These are phyloP conservation scores for Paedocypris sp. DNA, from an alignment of 2,113 vertebrate species.

Conservation along the genomic window DNA sequence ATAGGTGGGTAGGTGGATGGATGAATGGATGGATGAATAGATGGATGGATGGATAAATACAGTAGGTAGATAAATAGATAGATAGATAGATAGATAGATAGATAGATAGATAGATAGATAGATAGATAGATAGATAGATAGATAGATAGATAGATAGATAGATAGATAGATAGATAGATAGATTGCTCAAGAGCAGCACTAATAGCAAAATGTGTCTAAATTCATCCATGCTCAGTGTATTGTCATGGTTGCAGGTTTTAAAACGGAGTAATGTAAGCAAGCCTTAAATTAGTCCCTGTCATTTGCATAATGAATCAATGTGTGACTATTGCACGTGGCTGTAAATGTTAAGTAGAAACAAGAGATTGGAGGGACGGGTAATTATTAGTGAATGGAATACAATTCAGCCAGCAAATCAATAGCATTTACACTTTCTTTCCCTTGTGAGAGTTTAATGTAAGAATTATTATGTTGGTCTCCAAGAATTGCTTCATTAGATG, in stretches of 20 bases:
- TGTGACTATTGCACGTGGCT: slow-evolving; percentile 49
- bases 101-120: no score
- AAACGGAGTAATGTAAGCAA: slow-evolving; percentile 57
- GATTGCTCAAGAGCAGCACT: background rate
- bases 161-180: no score
- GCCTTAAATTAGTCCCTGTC: slow-evolving; percentile 49
- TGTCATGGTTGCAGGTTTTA: slow-evolving; percentile 52
- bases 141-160: no score
- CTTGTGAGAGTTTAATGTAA: slow-evolving; percentile 39
- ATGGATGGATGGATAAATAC: no score
- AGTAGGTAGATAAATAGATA: no score
- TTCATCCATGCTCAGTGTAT: slow-evolving; percentile 41
- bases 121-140: no score
- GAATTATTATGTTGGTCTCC: slow-evolving; percentile 41
- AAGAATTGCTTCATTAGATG: slow-evolving; percentile 5
- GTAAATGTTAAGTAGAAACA: slow-evolving; percentile 49
- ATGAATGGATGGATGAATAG: no score
- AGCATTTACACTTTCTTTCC: slow-evolving; percentile 38
- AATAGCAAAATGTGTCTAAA: slow-evolving; percentile 41
- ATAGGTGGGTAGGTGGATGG: no score
- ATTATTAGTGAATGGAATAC: slow-evolving; percentile 65
- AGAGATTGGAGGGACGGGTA: slow-evolving; percentile 60
- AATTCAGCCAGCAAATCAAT: slow-evolving; percentile 57
- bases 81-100: no score
- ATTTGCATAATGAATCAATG: slow-evolving; percentile 55